These are phyloP conservation scores for Scomberomorus guttatus DNA, from an alignment of 2,797 vertebrate species.

Conservation along the genomic window DNA sequence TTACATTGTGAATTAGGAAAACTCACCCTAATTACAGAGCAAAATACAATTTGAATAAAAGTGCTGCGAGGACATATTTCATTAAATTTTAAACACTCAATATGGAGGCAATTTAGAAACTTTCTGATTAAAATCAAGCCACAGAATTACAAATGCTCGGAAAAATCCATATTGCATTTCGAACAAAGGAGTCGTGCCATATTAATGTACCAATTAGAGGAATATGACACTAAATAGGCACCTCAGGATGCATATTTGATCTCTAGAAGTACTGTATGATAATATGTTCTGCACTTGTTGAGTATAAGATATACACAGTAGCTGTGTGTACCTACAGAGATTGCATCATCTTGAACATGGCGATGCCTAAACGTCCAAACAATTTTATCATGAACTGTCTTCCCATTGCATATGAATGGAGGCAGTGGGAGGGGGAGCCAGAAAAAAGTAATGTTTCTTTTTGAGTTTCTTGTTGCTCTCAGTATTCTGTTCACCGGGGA, in stretches of 20 bases:
- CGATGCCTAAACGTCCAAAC: constrained; percentile 14
- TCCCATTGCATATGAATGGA: constrained; percentile 39
- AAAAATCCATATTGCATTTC: constrained; percentile 71
- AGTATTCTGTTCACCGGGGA: constrained; percentile 52
- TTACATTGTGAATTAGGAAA: constrained; percentile 73
- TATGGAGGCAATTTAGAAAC: constrained; percentile 66
- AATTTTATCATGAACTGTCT: constrained; percentile 27
- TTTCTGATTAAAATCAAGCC: constrained; percentile 75
- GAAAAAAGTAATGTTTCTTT: constrained; percentile 46
- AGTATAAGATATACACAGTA: constrained; percentile 2
- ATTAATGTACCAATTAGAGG: constrained; percentile 63
- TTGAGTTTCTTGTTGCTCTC: constrained; percentile 50
- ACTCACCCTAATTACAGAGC: constrained; percentile 74
- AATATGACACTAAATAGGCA: constrained; percentile 25
- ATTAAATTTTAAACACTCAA: constrained; percentile 80
- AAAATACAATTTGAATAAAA: constrained; percentile 79
- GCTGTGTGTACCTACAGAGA: constrained; percentile 19
- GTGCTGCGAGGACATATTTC: constrained; percentile 77
- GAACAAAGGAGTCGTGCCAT: constrained; percentile 58
- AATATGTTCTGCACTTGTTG: constrained; percentile 28
- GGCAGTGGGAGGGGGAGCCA: constrained; percentile 6
- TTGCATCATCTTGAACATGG: constrained; percentile 31
- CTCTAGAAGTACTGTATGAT: constrained; percentile 3
- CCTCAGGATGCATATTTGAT: constrained; percentile 50
- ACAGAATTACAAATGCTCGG: constrained; percentile 64